Base-by-base conservation (phyloP, 2,797 vertebrate species). In the Nannoperca obscura region DNA sequence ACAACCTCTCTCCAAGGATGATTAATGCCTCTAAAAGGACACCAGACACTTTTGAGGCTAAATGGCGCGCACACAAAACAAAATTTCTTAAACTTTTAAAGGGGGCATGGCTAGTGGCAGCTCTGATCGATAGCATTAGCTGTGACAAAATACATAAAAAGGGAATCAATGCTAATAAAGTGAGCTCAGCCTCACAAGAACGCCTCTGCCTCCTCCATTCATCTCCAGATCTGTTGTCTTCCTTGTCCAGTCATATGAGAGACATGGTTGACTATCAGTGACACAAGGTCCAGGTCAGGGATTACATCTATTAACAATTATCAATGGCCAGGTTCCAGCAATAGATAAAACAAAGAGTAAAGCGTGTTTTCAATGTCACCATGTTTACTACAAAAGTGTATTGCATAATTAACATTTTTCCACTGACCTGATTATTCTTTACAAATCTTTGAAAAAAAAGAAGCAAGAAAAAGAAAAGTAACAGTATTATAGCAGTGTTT, bases 161-260 rank as follows among this genome's bases (percentile, higher is more conserved):
- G 88, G 73, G 87, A 93, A 95, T 95, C 94, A 95, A 94, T 95
- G 92, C 91, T 95, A 94, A 95, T 94, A 94, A 95, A 94, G 91
- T 94, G 92, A 94, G 89, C 91, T 93, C 85, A 88, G 86, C 84
- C 80, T 85, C 58, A 76, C 70, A 80, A 88, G 85, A 88, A 86
- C 73, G 79, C 82, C 60, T 73, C 80, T 40, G 58, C 86, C 75
- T 72, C 65, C 73, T 83, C 60, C 73, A 57, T 77, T 86, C 80
- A 87, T 83, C 90, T 88, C 73, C 72, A 77, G 68, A 85, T 71
- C 44, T 32, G 57, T 58, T 76, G 84, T 86, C 82, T 74, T 86
- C 60, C 66, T 75, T 65, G 46, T 88, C 58, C 70, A 36, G 63
- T 73, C 69, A 59, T 63, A 71, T 77, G 81, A n/a, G 62, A 55